Conservation (phyloP, 2,113 vertebrate genomes). For the Zingel zingel region DNA sequence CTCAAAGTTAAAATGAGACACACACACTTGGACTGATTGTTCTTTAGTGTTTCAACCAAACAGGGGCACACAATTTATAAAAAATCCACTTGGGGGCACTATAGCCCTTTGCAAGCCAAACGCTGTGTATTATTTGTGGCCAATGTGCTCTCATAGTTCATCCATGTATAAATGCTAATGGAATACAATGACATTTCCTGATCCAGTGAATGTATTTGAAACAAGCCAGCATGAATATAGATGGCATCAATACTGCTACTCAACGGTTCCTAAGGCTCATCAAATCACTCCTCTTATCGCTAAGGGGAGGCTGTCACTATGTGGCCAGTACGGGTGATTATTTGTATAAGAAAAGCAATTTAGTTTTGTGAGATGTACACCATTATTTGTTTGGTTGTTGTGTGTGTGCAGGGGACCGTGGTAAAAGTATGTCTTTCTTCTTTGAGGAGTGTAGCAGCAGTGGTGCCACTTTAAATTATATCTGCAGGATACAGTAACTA, state of each 20-base stretch:
- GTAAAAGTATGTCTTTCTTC: slow-evolving; percentile 30
- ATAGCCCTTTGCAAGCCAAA: slow-evolving; percentile 31
- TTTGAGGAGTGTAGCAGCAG: slow-evolving; percentile 36
- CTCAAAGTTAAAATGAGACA: neutral
- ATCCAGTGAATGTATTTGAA: slow-evolving; percentile 73
- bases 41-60: neutral
- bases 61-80: neutral
- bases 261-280: slow-evolving; percentile 70
- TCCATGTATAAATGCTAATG: slow-evolving; percentile 79
- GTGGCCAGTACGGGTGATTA: slow-evolving; percentile 39
- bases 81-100: slow-evolving; percentile 64
- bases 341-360: slow-evolving; percentile 31
- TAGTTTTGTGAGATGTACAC: slow-evolving; percentile 24
- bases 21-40: neutral
- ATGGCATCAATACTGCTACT: slow-evolving; percentile 73
- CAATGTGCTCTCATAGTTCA: slow-evolving; percentile 57
- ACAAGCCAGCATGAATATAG: slow-evolving; percentile 72
- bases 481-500: slow-evolving; percentile 38
- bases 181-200: slow-evolving; percentile 83
- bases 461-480: slow-evolving; percentile 44
- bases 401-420: slow-evolving; percentile 11
- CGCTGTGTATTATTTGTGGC: slow-evolving; percentile 27
- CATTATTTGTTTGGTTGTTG: slow-evolving; percentile 38
- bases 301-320: slow-evolving; percentile 28
- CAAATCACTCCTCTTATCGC: slow-evolving; percentile 46